Conservation (phyloP, 1,140 invertebrate genomes). For the Drosophila truncata region DNA sequence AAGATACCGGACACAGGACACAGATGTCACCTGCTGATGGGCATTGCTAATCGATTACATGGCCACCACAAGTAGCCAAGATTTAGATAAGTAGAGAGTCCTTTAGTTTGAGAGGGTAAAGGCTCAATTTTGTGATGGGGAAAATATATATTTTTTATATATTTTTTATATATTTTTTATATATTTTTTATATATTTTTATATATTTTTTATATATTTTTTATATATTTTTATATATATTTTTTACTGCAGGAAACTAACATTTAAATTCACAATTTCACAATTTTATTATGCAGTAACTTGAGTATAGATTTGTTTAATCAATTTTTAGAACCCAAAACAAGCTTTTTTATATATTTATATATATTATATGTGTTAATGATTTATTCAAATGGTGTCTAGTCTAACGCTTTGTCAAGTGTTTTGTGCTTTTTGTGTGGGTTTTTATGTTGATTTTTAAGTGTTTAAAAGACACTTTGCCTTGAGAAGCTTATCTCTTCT, state of each 20-base stretch:
- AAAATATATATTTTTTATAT: too few relatives aligned
- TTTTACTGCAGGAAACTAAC: not conserved
- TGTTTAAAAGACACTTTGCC: conserved; percentile 9
- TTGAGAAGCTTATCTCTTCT: not conserved
- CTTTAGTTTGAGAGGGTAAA: not conserved
- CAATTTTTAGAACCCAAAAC: not conserved
- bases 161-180: too few relatives aligned
- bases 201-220: too few relatives aligned
- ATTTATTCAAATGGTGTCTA: not conserved
- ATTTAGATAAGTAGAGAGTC: conserved; percentile 37
- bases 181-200: too few relatives aligned
- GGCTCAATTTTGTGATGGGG: not conserved
- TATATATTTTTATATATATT: too few relatives aligned
- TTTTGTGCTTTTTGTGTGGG: conserved; percentile 8
- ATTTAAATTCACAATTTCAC: too few relatives aligned
- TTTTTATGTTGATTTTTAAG: conserved; percentile 10
- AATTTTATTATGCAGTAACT: not conserved
- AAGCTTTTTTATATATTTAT: not conserved
- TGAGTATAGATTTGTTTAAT: not conserved
- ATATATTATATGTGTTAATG: not conserved
- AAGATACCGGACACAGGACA: not conserved
- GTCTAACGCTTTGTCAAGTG: conserved; percentile 4
- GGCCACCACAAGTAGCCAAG: conserved; percentile 28
- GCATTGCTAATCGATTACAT: conserved; percentile 50
- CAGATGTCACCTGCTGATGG: conserved; percentile 52